A percentile compares a stretch with the other conserved stretches of the same genome.
These are phyloP conservation scores for Clarias pachynema DNA, from an alignment of 2,797 vertebrate species.

Conservation along the genomic window DNA sequence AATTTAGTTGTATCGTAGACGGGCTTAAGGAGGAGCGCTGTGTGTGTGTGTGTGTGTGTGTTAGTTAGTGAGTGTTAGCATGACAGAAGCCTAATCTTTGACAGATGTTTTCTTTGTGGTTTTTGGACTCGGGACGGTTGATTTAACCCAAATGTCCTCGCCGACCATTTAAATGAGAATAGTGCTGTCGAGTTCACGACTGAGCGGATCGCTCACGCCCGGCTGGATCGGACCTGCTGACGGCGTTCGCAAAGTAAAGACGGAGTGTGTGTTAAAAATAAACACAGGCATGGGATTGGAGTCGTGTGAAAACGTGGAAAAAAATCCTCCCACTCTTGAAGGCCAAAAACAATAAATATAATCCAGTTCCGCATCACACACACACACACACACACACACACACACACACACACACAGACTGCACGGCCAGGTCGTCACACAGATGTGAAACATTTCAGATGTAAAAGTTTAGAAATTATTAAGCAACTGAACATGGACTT, in stretches of 20 bases:
- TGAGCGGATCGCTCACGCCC: neutral
- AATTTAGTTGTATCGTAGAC: neutral
- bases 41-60: conserved; percentile 12
- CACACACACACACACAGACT: neutral
- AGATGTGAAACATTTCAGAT: neutral
- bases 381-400: neutral
- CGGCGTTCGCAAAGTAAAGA: neutral
- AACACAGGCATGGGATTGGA: neutral
- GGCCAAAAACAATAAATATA: neutral
- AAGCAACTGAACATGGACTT: neutral
- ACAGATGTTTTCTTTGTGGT: conserved; percentile 48
- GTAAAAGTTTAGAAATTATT: neutral
- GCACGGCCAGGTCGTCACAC: neutral
- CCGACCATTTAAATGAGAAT: conserved; percentile 13
- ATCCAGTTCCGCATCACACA: neutral
- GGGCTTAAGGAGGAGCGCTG: conserved; percentile 18
- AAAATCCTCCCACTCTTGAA: too few species aligned
- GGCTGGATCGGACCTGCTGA: neutral
- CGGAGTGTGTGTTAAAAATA: neutral
- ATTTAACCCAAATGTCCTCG: conserved; percentile 37
- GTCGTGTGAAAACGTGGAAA: neutral
- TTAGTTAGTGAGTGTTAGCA: conserved; percentile 32
- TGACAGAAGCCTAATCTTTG: conserved; percentile 53
- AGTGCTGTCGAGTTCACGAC: neutral
- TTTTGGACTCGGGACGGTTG: conserved; percentile 26